Conservation (phyloP, 2,797 vertebrate genomes). For the Labeo calbasu region DNA sequence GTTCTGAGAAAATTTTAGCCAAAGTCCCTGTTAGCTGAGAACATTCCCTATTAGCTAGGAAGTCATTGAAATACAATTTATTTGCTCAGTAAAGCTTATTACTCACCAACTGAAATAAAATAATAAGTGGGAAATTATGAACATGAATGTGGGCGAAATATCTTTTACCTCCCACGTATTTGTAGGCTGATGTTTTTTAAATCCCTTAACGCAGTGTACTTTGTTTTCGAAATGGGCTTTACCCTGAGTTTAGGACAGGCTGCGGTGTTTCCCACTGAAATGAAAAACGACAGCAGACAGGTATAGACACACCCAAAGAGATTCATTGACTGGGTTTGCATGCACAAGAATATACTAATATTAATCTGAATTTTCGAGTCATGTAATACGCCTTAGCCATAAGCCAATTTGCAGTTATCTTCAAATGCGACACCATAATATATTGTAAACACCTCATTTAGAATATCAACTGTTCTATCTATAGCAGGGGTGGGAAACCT, state of each 20-base stretch:
- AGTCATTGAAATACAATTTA: background rate
- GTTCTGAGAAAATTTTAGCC: background rate
- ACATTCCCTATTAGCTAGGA: background rate
- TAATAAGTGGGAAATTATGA: background rate
- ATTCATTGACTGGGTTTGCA: background rate
- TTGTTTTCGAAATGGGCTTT: slow-evolving; percentile 28
- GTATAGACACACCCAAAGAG: slow-evolving; percentile 2
- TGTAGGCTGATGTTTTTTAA: background rate
- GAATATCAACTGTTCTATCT: too few species aligned
- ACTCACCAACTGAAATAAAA: background rate
- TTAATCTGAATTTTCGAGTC: background rate
- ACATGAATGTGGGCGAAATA: background rate
- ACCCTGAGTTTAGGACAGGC: background rate
- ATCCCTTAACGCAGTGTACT: slow-evolving; percentile 1
- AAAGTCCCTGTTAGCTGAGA: background rate
- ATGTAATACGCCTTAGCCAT: background rate
- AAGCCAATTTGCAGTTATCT: background rate
- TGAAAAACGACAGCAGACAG: background rate
- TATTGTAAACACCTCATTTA: background rate
- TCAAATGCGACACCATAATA: background rate
- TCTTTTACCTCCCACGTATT: background rate
- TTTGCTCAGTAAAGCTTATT: background rate
- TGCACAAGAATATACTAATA: background rate
- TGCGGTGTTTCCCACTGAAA: slow-evolving; percentile 1
- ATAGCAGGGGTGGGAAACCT: too few species aligned